A percentile compares a stretch with the other conserved stretches of the same genome.
Conservation (phyloP, 2,888 invertebrate species). For the Dastarcus helophoroides region DNA sequence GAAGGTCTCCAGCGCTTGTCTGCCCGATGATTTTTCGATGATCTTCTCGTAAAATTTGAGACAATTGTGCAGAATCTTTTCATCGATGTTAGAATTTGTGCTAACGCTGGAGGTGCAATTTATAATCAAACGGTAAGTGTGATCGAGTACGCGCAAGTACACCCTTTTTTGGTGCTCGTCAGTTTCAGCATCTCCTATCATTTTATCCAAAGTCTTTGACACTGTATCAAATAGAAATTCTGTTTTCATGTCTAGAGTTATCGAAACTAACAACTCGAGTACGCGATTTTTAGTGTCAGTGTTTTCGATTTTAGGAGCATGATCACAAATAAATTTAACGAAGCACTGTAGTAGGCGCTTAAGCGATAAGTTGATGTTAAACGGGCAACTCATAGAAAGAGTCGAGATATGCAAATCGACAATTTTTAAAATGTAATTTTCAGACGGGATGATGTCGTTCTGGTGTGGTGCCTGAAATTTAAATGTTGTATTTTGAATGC, state of each 20-base stretch:
- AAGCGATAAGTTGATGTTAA: conserved; percentile 50
- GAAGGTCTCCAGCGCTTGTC: conserved; percentile 71
- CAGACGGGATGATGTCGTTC: conserved; percentile 70
- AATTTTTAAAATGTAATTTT: conserved; percentile 69
- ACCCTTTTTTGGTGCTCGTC: conserved; percentile 55
- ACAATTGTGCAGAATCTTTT: conserved; percentile 53
- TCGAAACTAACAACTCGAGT: conserved; percentile 59
- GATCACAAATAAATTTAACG: conserved; percentile 52
- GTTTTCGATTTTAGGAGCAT: conserved; percentile 50
- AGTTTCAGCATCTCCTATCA: conserved; percentile 50
- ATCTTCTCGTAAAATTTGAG: conserved; percentile 79
- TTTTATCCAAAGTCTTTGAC: conserved; percentile 49
- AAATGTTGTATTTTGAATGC: too few species aligned
- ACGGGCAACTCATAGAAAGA: conserved; percentile 47
- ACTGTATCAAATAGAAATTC: conserved; percentile 58
- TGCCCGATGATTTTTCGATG: conserved; percentile 69
- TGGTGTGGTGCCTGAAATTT: conserved; percentile 57
- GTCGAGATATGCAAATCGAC: conserved; percentile 55
- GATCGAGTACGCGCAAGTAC: conserved; percentile 51
- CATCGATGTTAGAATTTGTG: conserved; percentile 38
- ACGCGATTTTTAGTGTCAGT: conserved; percentile 51
- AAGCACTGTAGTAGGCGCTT: conserved; percentile 53
- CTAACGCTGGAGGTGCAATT: conserved; percentile 40
- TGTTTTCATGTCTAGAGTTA: conserved; percentile 66
- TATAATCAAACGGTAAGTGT: conserved; percentile 57